Evolutionary conservation across 2,113 vertebrate species (phyloP).

Genomic region (Silurus glanis): DNA sequence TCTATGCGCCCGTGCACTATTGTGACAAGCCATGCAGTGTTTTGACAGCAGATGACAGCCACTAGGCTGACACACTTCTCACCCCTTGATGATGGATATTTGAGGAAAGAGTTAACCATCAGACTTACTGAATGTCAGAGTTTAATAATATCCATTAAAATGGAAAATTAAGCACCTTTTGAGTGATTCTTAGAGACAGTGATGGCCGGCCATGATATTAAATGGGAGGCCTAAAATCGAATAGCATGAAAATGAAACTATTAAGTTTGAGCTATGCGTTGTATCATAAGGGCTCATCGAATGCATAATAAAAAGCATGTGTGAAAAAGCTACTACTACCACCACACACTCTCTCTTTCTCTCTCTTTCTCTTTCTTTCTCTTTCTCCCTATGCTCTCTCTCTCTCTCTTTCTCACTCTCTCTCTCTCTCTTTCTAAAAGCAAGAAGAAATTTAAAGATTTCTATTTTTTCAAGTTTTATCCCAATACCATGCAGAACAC

Average conservation of each 20-base stretch:
- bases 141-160: slow-evolving; percentile 34
- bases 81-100: slow-evolving; percentile 37
- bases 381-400: too few species aligned
- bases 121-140: slow-evolving; percentile 35
- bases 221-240: background rate
- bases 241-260: slow-evolving; percentile 8
- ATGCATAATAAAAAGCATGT: slow-evolving; percentile 1
- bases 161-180: slow-evolving; percentile 8
- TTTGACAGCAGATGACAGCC: slow-evolving; percentile 54
- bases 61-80: slow-evolving; percentile 44
- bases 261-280: background rate
- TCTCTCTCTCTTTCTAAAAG: background rate
- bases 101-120: slow-evolving; percentile 42
- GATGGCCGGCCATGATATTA: background rate
- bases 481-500: background rate
- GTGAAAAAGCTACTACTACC: background rate
- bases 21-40: slow-evolving; percentile 47
- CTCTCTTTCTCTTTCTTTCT: too few species aligned
- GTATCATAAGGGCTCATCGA: background rate
- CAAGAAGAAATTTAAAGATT: background rate
- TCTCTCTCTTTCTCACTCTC: background rate
- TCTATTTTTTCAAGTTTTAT: background rate
- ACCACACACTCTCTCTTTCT: background rate
- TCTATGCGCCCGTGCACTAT: slow-evolving; percentile 27
- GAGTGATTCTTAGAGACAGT: background rate